Percentiles rank a stretch among this genome's conserved stretches.
phyloP scores from a whole-genome alignment of 2,888 invertebrate genomes.

The Trissolcus japonicus region DNA sequence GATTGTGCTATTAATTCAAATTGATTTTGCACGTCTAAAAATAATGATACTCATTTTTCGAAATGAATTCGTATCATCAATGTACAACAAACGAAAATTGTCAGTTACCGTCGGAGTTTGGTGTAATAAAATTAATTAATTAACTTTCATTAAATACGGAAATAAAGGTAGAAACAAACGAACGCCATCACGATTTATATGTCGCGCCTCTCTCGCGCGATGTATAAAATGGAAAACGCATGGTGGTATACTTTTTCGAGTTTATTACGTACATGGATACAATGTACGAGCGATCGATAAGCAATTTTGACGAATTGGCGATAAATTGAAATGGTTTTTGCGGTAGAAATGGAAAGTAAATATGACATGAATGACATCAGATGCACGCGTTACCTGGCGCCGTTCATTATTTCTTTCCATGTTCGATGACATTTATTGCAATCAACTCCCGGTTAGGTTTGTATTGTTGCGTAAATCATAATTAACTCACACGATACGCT shows the following conservation, averaged over 20 bases:
- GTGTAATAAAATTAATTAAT: constrained; percentile 16
- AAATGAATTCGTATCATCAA: no score
- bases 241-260: constrained; percentile 10
- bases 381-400: constrained; percentile 28
- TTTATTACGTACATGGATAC: constrained; percentile 19
- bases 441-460: constrained; percentile 24
- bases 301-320: constrained; percentile 31
- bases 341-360: constrained; percentile 36
- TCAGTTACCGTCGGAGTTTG: no score
- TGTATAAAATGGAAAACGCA: constrained; percentile 7
- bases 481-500: no score
- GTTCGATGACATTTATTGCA: constrained; percentile 40
- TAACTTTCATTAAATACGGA: not conserved
- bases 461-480: no score
- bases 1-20: no score
- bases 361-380: constrained; percentile 29
- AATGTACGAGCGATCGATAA: constrained; percentile 24
- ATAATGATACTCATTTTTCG: no score
- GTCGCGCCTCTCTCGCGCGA: not conserved
- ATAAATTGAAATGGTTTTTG: constrained; percentile 38
- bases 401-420: constrained; percentile 24
- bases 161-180: constrained; percentile 4
- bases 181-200: constrained; percentile 1
- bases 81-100: no score
- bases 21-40: no score